Evolutionary conservation across 1,140 invertebrate species (phyloP), one percentile per base, ranked within the genome.

Genomic region (Archegozetes longisetosus): DNA sequence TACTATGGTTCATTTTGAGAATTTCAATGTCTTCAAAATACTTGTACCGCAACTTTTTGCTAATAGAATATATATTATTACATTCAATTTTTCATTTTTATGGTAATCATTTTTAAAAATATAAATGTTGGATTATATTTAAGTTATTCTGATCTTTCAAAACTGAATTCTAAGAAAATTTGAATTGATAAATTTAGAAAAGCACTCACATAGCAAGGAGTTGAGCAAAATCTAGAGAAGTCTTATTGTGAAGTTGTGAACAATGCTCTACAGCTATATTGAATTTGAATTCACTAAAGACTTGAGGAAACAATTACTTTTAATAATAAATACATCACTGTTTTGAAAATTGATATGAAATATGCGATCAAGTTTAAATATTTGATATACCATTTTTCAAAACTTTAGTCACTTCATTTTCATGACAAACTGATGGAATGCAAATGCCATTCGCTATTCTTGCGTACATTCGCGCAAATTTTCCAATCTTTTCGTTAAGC

Each of bases 371-470:
- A n/a, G n/a, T n/a, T n/a, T n/a, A 52, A 52, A 52, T 52, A 25
- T 24, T 24, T 24, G 6, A 25, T n/a, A 52, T 25, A 52, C 50
- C 50, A 22, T 58, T 58, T 28, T 23, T 27, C 2, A 32, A 54
- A n/a, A 58, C 32, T 26, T 20, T 12, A 13, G 40, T 32, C 12
- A 58, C 28, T 51, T 58, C 55, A 46, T n/a, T 17, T n/a, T 32
- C n/a, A 14, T 58, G 28, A 58, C 55, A 58, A 17, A 2, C 9
- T 2, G 46, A 48, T 25, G 55, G 55, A 2, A 58, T 48, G 23
- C 55, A 58, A 12, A 58, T n/a, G 12, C 46, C 55, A 48, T 22
- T 58, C 6, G 28, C 27, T 12, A 58, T 23, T 25, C 55, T 12
- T 6, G 14, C 40, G 28, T 58, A 58, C 22, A 58, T 48, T 17